These are phyloP conservation scores for Chrysolina oricalcia DNA, from an alignment of 2,888 invertebrate genomes.

Conservation along the genomic window DNA sequence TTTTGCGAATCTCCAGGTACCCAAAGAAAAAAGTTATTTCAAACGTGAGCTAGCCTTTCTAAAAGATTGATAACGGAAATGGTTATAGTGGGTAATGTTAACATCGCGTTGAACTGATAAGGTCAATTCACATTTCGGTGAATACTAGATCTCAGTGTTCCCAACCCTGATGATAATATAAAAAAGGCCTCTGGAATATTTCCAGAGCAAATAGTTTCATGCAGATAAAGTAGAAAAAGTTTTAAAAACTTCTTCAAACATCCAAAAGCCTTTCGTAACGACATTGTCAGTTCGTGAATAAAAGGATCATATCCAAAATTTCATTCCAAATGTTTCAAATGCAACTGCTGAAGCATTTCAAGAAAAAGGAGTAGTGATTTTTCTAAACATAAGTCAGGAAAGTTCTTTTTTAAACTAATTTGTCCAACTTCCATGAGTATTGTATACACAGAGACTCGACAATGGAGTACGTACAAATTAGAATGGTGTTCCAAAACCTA, in stretches of 20 bases:
- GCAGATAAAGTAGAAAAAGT: no score
- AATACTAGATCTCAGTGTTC: background rate
- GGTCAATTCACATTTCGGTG: no score
- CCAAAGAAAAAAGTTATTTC: no score
- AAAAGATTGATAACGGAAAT: no score
- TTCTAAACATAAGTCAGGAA: constrained; percentile 22
- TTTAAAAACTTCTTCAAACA: background rate
- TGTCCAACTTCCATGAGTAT: constrained; percentile 23
- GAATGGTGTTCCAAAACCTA: constrained; percentile 46
- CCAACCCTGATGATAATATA: constrained; percentile 2
- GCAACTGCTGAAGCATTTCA: constrained; percentile 23
- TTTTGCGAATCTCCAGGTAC: no score
- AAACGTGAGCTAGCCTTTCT: no score
- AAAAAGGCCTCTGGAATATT: background rate
- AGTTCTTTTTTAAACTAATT: constrained; percentile 19
- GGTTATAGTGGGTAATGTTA: no score
- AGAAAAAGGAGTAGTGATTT: background rate
- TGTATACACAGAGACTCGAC: background rate
- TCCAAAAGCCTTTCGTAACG: background rate
- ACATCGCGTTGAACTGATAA: no score
- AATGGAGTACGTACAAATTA: constrained; percentile 38
- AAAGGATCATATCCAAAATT: background rate
- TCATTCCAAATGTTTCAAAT: constrained; percentile 16
- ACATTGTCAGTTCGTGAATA: background rate
- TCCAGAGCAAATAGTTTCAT: background rate